phyloP scores from a whole-genome alignment of 2,888 invertebrate genomes.

The Mamestra brassicae region DNA sequence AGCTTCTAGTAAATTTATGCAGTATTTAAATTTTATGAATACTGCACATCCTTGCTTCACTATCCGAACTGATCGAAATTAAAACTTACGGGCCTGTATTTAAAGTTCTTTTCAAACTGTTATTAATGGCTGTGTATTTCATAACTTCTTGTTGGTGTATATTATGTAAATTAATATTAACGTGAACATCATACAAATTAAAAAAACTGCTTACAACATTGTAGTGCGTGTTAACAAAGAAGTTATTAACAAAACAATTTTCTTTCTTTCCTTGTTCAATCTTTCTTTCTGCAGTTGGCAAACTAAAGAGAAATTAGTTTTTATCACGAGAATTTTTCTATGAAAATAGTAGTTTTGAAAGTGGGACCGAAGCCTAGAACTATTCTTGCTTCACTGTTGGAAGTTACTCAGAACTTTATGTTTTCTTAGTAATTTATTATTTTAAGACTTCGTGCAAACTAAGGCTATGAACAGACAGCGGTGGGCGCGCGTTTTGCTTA shows the following conservation, averaged over 20 bases:
- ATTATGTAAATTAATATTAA: slow-evolving; percentile 31
- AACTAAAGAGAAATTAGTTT: slow-evolving; percentile 39
- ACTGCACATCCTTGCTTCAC: slow-evolving; percentile 19
- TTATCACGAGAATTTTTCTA: slow-evolving; percentile 25
- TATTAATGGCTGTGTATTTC: slow-evolving; percentile 8
- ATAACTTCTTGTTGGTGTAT: slow-evolving; percentile 24
- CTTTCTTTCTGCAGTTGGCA: slow-evolving; percentile 26
- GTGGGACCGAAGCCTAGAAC: slow-evolving; percentile 43
- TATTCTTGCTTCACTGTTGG: slow-evolving; percentile 37
- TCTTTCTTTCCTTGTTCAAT: slow-evolving; percentile 25
- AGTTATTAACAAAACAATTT: slow-evolving; percentile 15
- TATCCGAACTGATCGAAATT: neutral
- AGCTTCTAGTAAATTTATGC: slow-evolving; percentile 26
- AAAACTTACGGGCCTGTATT: neutral
- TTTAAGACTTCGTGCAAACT: slow-evolving; percentile 36
- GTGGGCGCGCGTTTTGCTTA: slow-evolving; percentile 10
- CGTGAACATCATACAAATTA: slow-evolving; percentile 24
- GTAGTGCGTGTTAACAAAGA: slow-evolving; percentile 32
- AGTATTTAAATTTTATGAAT: slow-evolving; percentile 31
- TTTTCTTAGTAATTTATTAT: slow-evolving; percentile 60
- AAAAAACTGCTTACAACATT: slow-evolving; percentile 1
- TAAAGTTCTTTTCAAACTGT: slow-evolving; percentile 24
- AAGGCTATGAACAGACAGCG: slow-evolving; percentile 8
- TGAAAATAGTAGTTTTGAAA: slow-evolving; percentile 28
- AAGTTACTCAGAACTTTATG: slow-evolving; percentile 52